A percentile compares a stretch with the other conserved stretches of the same genome.
Evolutionary conservation across 1,140 invertebrate genomes (phyloP).

Genomic region (Hesperophylax magnus): DNA sequence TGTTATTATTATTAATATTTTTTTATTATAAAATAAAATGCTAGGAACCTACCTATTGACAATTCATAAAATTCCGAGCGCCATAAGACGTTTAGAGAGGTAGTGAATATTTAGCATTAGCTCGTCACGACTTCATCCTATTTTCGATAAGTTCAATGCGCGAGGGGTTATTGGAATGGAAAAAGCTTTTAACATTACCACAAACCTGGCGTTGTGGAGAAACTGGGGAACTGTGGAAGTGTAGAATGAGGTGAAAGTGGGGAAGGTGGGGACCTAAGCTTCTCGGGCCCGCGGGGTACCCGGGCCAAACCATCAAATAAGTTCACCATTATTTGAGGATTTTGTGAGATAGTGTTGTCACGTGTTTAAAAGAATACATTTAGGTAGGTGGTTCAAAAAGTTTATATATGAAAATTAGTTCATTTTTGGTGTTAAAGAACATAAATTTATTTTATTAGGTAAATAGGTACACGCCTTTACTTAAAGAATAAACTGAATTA

Average conservation of each 20-base stretch:
- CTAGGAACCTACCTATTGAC: neutral
- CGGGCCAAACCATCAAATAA: constrained; percentile 12
- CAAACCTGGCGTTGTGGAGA: constrained; percentile 2
- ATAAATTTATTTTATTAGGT: too few species aligned
- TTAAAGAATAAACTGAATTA: too few species aligned
- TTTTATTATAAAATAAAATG: too few species aligned
- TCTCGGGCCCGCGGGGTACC: constrained; percentile 3
- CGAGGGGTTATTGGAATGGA: constrained; percentile 48
- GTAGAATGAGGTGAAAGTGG: neutral
- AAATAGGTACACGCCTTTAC: too few species aligned
- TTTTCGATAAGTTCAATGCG: constrained; percentile 56
- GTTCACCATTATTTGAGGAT: constrained; percentile 2
- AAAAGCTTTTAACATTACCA: constrained; percentile 54
- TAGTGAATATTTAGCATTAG: constrained; percentile 30
- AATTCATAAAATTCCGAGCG: neutral
- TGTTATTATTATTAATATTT: too few species aligned
- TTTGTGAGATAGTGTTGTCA: neutral
- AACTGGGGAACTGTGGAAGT: neutral
- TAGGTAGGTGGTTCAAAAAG: neutral
- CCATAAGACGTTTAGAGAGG: neutral
- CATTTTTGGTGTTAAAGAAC: too few species aligned
- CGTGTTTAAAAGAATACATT: neutral
- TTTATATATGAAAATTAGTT: too few species aligned
- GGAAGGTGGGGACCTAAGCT: neutral
- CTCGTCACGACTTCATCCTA: constrained; percentile 49